Evolutionary conservation across 2,113 vertebrate species (phyloP).

Genomic region (Centropus unirufus): DNA sequence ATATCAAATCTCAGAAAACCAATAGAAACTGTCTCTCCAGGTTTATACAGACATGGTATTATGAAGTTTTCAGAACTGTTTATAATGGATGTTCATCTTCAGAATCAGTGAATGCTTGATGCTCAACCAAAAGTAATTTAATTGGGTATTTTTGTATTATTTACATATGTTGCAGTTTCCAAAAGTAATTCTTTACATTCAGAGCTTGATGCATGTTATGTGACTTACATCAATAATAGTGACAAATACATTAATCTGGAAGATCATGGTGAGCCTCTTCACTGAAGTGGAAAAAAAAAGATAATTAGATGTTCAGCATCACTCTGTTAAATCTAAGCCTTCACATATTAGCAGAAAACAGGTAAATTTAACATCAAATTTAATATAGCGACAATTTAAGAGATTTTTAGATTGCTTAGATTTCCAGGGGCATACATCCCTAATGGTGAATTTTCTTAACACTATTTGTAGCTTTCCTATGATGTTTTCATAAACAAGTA

Average conservation of each 20-base stretch:
- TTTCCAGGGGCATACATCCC: neutral
- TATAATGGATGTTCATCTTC: neutral
- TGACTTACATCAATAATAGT: neutral
- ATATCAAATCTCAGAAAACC: neutral
- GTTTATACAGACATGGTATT: neutral
- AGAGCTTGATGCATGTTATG: neutral
- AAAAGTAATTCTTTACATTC: constrained; percentile 5
- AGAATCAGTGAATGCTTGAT: neutral
- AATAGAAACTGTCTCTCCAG: neutral
- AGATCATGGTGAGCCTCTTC: neutral
- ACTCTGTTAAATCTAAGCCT: neutral
- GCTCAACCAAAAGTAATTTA: neutral
- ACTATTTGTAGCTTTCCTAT: neutral
- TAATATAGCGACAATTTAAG: neutral
- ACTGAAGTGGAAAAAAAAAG: constrained; percentile 12
- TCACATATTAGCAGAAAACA: neutral
- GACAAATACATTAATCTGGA: constrained; percentile 23
- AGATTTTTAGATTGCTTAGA: neutral
- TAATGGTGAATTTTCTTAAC: neutral
- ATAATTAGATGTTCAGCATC: neutral
- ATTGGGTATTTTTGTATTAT: neutral
- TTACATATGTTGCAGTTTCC: neutral
- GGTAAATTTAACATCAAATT: neutral
- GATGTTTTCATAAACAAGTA: neutral
- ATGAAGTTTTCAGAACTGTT: neutral